A percentile compares a stretch with the other conserved stretches of the same genome.
phyloP scores from a whole-genome alignment of 2,888 invertebrate genomes.

The Prosopocoilus inquinatus region DNA sequence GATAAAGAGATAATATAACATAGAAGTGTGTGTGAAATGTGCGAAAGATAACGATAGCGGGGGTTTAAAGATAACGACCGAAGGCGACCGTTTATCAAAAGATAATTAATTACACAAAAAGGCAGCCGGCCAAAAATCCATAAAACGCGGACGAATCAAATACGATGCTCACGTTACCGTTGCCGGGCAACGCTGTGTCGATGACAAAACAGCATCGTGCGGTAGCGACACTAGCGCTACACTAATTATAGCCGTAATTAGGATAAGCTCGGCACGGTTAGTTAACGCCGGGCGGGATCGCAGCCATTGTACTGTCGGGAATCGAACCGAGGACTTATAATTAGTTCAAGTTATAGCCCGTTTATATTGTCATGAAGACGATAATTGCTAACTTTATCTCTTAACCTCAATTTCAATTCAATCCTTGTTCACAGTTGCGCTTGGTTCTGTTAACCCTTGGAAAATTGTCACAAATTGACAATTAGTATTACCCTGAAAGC shows the following conservation, averaged over 20 bases:
- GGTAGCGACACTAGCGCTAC: constrained; percentile 41
- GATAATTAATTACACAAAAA: too few species aligned
- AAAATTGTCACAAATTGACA: constrained; percentile 2
- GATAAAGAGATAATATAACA: too few species aligned
- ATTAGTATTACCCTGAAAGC: neutral
- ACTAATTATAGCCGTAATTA: constrained; percentile 52
- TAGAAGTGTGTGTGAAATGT: too few species aligned
- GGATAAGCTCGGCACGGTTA: constrained; percentile 50
- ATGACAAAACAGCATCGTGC: constrained; percentile 44
- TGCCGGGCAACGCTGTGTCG: constrained; percentile 35
- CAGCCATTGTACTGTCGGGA: constrained; percentile 36
- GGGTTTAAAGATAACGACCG: too few species aligned
- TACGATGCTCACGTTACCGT: constrained; percentile 33
- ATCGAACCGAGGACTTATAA: constrained; percentile 35
- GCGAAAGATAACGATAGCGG: too few species aligned
- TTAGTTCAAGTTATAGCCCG: constrained; percentile 47
- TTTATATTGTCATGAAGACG: constrained; percentile 48
- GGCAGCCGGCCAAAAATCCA: constrained; percentile 39
- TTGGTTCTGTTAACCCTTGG: neutral
- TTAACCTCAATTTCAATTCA: constrained; percentile 35
- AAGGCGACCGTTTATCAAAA: too few species aligned
- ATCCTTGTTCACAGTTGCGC: constrained; percentile 15
- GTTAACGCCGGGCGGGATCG: constrained; percentile 31
- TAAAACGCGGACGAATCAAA: constrained; percentile 43
- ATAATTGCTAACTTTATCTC: constrained; percentile 47